Conservation (phyloP, 2,888 invertebrate species). For the Oxystoma pomonae region DNA sequence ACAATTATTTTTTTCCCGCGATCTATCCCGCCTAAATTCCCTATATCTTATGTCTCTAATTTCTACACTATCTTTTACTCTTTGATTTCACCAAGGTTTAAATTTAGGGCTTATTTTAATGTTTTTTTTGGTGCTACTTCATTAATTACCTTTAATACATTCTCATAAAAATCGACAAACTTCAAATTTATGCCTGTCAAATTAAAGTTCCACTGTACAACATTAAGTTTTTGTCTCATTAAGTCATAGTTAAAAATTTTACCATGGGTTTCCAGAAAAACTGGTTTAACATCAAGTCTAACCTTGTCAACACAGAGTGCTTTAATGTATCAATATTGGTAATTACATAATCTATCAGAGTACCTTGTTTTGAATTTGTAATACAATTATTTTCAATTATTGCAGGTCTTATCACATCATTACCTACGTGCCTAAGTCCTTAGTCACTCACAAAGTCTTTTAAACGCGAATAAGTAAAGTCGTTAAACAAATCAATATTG, state of each 20-base stretch:
- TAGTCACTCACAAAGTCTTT: background rate
- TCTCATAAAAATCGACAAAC: background rate
- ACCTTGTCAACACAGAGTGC: background rate
- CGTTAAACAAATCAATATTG: background rate
- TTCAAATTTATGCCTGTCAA: background rate
- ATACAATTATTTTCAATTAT: no score
- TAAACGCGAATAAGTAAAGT: background rate
- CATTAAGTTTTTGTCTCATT: background rate
- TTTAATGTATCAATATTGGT: background rate
- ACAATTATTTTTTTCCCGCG: background rate
- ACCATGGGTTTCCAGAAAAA: background rate
- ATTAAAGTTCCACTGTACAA: background rate
- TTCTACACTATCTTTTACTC: background rate
- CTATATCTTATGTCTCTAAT: background rate
- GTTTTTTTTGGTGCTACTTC: background rate
- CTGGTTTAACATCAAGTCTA: background rate
- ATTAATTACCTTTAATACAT: background rate
- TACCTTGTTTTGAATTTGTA: background rate
- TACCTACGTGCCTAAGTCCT: background rate
- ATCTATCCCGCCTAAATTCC: background rate
- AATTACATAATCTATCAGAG: background rate
- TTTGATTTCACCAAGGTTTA: background rate
- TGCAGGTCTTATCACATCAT: background rate
- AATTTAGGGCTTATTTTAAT: no score
- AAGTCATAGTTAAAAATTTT: background rate